Conservation (phyloP, 2,888 invertebrate species). For the Microplitis deprimator region DNA sequence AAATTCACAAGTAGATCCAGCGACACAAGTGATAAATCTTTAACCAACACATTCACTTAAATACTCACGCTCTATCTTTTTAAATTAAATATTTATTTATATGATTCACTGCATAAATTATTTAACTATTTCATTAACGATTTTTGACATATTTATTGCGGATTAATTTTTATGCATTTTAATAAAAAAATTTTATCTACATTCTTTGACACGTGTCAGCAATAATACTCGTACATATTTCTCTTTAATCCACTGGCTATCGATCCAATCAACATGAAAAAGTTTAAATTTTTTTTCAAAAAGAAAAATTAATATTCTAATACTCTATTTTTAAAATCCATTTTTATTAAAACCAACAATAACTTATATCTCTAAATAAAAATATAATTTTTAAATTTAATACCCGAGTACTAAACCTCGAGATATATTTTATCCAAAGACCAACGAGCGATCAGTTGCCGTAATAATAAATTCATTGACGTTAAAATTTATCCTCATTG, state of each 20-base stretch:
- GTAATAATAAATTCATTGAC: too few relatives aligned
- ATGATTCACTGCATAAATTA: neutral
- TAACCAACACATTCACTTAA: neutral
- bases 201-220: conserved; percentile 14
- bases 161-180: neutral
- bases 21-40: neutral
- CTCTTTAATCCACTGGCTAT: conserved; percentile 4
- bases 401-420: too few relatives aligned
- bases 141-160: neutral
- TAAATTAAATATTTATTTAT: neutral
- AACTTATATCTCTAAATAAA: neutral
- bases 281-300: neutral
- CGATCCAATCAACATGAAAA: neutral
- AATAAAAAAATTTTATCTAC: neutral
- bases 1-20: neutral
- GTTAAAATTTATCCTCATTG: too few relatives aligned
- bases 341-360: conserved; percentile 2
- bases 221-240: conserved; percentile 10
- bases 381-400: neutral
- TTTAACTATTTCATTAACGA: neutral
- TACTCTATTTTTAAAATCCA: neutral
- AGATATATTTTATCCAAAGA: neutral
- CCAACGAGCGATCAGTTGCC: neutral
- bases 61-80: neutral
- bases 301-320: too few relatives aligned